Percentiles rank a stretch among this genome's conserved stretches.
phyloP scores from a whole-genome alignment of 2,113 vertebrate genomes.

The Pollimyrus isidori region DNA sequence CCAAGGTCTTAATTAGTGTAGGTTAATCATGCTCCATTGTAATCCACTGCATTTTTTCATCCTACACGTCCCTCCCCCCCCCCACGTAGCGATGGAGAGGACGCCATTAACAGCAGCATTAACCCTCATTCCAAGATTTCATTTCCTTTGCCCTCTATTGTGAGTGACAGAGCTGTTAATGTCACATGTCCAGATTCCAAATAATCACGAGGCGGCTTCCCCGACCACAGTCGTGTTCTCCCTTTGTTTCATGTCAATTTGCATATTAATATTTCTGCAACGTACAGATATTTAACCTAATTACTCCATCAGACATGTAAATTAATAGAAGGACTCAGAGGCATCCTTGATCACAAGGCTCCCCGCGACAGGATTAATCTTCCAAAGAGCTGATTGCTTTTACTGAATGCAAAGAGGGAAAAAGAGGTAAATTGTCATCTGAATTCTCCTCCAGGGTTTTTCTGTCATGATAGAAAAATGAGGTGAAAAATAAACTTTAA shows the following conservation, averaged over 20 bases:
- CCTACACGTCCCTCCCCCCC: constrained; percentile 51
- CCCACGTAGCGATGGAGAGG: constrained; percentile 38
- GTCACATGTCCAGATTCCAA: not conserved
- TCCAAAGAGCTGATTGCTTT: constrained; percentile 37
- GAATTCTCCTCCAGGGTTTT: constrained; percentile 9
- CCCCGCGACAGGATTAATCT: constrained; percentile 39
- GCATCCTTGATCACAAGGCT: constrained; percentile 43
- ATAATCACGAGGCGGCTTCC: not conserved
- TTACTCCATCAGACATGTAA: constrained; percentile 27
- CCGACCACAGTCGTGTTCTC: not conserved
- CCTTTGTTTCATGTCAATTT: not conserved
- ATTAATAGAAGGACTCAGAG: constrained; percentile 34
- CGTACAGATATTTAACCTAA: constrained; percentile 11
- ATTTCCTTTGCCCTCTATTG: constrained; percentile 29
- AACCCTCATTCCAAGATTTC: constrained; percentile 45
- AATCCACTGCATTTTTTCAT: constrained; percentile 62
- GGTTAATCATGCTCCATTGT: constrained; percentile 59
- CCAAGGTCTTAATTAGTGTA: constrained; percentile 68
- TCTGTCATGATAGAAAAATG: not conserved
- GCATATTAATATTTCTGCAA: constrained; percentile 12
- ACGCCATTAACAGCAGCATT: constrained; percentile 43
- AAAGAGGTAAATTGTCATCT: not conserved
- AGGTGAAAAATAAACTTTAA: not conserved
- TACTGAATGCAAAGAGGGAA: constrained; percentile 13
- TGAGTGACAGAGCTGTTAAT: not conserved